Conservation (phyloP, 2,888 invertebrate genomes). For the Orthosia incerta region DNA sequence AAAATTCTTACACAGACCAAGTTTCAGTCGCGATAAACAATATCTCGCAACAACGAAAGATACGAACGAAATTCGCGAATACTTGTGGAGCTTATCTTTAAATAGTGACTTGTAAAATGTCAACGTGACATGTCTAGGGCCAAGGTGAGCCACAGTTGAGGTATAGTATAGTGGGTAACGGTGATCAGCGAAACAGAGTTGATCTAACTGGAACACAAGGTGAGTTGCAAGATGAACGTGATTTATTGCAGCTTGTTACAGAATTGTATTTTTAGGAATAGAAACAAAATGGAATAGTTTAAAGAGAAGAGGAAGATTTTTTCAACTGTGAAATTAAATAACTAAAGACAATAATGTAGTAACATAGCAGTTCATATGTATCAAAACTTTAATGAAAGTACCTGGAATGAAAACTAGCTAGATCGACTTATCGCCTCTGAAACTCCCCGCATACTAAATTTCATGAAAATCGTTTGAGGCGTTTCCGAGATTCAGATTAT, state of each 20-base stretch:
- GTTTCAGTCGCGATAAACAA: slow-evolving; percentile 13
- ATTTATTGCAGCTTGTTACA: background rate
- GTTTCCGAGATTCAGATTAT: too few species aligned
- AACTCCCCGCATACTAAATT: too few species aligned
- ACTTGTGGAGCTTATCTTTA: slow-evolving; percentile 25
- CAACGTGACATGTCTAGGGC: slow-evolving; percentile 46
- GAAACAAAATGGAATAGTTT: too few species aligned
- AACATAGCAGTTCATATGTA: too few species aligned
- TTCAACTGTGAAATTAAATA: too few species aligned
- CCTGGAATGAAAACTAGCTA: too few species aligned
- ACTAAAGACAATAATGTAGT: too few species aligned
- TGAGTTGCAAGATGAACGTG: slow-evolving; percentile 19
- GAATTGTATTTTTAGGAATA: background rate
- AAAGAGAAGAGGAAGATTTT: too few species aligned
- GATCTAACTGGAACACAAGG: slow-evolving; percentile 13
- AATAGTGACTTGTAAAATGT: slow-evolving; percentile 47
- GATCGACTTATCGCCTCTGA: too few species aligned
- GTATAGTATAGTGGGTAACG: slow-evolving; percentile 9
- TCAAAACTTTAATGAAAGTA: too few species aligned
- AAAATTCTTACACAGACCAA: slow-evolving; percentile 6
- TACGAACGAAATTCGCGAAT: slow-evolving; percentile 10
- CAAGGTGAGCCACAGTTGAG: slow-evolving; percentile 47
- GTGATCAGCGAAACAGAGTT: slow-evolving; percentile 7
- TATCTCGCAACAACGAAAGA: background rate
- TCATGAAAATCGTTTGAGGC: too few species aligned